Evolutionary conservation across 2,113 vertebrate genomes (phyloP).

Genomic region (Peromyscus polionotus): DNA sequence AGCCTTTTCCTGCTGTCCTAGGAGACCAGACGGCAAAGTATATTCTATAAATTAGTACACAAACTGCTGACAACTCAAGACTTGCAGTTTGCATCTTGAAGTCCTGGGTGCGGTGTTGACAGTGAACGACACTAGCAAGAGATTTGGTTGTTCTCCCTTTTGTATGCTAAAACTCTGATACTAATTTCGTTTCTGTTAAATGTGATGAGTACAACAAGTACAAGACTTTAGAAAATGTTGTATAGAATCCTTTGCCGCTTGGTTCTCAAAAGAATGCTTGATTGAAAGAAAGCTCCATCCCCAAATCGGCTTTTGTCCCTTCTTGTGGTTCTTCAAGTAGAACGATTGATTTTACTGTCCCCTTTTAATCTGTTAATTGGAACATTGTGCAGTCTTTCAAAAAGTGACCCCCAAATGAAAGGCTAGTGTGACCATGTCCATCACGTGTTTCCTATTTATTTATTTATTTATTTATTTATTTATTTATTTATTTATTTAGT

Average conservation of each 20-base stretch:
- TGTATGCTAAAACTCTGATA: neutral
- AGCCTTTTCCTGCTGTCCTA: neutral
- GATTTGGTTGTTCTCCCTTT: conserved; percentile 4
- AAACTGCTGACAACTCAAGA: conserved; percentile 2
- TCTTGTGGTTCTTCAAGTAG: conserved; percentile 48
- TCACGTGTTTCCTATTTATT: neutral
- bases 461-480: neutral
- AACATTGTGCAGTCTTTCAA: conserved; percentile 43
- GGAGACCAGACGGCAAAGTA: neutral
- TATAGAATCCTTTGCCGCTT: neutral
- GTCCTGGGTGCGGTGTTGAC: neutral
- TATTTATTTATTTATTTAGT: neutral
- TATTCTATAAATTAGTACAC: conserved; percentile 3
- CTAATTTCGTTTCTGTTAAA: conserved; percentile 36
- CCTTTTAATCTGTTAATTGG: conserved; percentile 45
- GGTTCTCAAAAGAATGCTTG: conserved; percentile 36
- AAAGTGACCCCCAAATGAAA: conserved; percentile 58
- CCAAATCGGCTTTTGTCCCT: conserved; percentile 4
- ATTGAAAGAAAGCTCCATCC: conserved; percentile 35
- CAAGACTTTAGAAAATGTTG: conserved; percentile 19
- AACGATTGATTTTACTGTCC: conserved; percentile 20
- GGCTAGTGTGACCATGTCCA: conserved; percentile 22
- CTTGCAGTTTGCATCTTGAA: neutral
- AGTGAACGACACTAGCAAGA: conserved; percentile 40
- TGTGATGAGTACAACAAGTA: conserved; percentile 58